Evolutionary conservation across 2,797 vertebrate species (phyloP), one percentile per base, ranked within the genome.

Genomic region (Halcyon badia): DNA sequence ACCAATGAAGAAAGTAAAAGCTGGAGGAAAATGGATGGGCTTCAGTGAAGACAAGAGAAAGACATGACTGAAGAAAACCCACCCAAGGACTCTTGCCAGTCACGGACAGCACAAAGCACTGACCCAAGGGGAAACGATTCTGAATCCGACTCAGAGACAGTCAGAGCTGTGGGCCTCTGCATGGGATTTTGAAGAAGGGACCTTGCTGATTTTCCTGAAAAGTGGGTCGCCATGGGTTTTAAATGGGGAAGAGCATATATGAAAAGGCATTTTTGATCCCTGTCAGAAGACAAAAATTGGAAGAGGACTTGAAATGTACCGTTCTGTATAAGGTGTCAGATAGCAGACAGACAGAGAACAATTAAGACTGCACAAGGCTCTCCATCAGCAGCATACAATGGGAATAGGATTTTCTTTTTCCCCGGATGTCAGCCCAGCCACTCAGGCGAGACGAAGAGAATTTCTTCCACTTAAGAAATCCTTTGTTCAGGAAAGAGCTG

Each of bases 401-500:
- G 94, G 87, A 95, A 89, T 94, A 94, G 90, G 96, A 96, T 97
- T 97, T 97, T 97, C 93, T 97, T 97, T 97, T 96, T 85, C 77
- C 93, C 93, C 65, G 65, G 92, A 97, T 97, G 97, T 97, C 96
- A 97, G 91, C 71, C 93, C 89, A 92, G 62, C 90, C 96, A 91
- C 97, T 97, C 97, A 97, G 97, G 97, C 95, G 94, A 97, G 89
- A 96, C 94, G 93, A 97, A 97, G 96, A 96, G 94, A 97, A 97
- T 97, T 97, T 97, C 95, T 97, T 97, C 97, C 97, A 97, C 97
- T 97, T 97, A 97, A 97, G 97, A 97, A 97, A 96, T 95, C 96
- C 94, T 97, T 97, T 97, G 97, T 97, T 97, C 4, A 0, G 69
- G 78, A 91, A 97, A 93, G 80, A 94, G 84, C 96, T 73, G 93